Conservation (phyloP, 1,140 invertebrate species). For the Panagrolaimus sp. region DNA sequence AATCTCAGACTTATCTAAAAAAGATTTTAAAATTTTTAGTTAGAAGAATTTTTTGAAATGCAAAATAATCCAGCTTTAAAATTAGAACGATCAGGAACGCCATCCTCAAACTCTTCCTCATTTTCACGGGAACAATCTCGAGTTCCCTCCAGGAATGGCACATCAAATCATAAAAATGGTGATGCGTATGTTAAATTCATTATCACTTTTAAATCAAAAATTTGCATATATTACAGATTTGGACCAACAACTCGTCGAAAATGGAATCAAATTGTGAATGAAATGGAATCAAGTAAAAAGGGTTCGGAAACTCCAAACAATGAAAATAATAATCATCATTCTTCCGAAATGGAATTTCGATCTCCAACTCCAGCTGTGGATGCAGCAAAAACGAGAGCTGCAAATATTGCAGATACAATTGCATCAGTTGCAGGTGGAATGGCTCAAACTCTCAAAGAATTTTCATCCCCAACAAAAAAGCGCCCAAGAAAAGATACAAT, state of each 20-base stretch:
- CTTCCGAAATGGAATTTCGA: not conserved
- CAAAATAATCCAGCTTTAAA: constrained; percentile 22
- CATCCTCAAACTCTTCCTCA: constrained; percentile 38
- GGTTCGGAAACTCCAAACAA: too few species aligned
- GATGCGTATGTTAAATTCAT: constrained; percentile 15
- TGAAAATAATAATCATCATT: not conserved
- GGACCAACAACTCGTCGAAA: constrained; percentile 52
- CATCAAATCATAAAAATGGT: constrained; percentile 23
- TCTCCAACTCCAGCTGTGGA: not conserved
- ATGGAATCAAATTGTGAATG: constrained; percentile 46
- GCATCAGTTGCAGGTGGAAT: constrained; percentile 5
- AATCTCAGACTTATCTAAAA: too few species aligned
- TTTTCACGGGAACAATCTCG: constrained; percentile 38
- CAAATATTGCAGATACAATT: constrained; percentile 7
- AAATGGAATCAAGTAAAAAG: constrained; percentile 41
- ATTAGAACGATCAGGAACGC: constrained; percentile 37
- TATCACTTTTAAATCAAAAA: not conserved
- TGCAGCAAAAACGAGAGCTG: not conserved
- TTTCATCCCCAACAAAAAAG: constrained; percentile 19
- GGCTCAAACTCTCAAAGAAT: constrained; percentile 20
- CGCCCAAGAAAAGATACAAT: constrained; percentile 25
- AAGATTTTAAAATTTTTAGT: constrained; percentile 22
- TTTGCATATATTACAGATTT: constrained; percentile 22
- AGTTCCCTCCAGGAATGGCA: not conserved
- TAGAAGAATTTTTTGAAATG: constrained; percentile 38